Conservation (phyloP, 2,888 invertebrate genomes). For the Cheilosia urbana region DNA sequence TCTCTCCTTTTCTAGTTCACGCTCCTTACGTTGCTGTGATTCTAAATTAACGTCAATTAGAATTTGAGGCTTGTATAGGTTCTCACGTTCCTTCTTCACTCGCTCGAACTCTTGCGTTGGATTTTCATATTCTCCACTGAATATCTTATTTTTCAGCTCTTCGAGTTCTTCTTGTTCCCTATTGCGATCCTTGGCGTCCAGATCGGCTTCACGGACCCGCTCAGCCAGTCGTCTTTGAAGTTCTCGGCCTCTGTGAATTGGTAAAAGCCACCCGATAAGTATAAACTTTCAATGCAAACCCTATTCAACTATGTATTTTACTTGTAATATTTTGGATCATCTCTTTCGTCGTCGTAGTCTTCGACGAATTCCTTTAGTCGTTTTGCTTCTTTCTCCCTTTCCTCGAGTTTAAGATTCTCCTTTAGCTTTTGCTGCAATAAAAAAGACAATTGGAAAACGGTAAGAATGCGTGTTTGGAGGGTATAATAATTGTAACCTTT, state of each 20-base stretch:
- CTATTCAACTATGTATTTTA: conserved; percentile 83
- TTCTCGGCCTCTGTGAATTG: conserved; percentile 88
- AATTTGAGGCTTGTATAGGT: conserved; percentile 92
- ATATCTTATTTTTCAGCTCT: conserved; percentile 91
- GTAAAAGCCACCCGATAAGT: conserved; percentile 36
- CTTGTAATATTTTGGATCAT: conserved; percentile 98
- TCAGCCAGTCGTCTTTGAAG: conserved; percentile 95
- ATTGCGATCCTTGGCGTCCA: conserved; percentile 94
- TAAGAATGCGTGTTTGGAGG: conserved; percentile 10
- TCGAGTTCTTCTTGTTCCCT: conserved; percentile 95
- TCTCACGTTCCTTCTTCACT: conserved; percentile 90
- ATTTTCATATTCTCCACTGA: conserved; percentile 87
- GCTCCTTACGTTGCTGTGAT: conserved; percentile 86
- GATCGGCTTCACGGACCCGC: conserved; percentile 96
- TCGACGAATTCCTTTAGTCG: conserved; percentile 98
- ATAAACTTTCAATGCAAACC: conserved; percentile 26
- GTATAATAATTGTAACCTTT: conserved; percentile 83
- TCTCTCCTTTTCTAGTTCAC: conserved; percentile 85
- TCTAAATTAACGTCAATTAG: conserved; percentile 89
- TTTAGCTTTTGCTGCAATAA: conserved; percentile 89
- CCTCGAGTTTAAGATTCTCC: conserved; percentile 92
- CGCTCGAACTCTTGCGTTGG: conserved; percentile 89
- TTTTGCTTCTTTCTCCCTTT: conserved; percentile 95
- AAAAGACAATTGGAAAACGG: conserved; percentile 24
- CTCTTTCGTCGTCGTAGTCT: conserved; percentile 99